Base-by-base conservation (phyloP, 2,797 vertebrate genomes). In the Channa striata region DNA sequence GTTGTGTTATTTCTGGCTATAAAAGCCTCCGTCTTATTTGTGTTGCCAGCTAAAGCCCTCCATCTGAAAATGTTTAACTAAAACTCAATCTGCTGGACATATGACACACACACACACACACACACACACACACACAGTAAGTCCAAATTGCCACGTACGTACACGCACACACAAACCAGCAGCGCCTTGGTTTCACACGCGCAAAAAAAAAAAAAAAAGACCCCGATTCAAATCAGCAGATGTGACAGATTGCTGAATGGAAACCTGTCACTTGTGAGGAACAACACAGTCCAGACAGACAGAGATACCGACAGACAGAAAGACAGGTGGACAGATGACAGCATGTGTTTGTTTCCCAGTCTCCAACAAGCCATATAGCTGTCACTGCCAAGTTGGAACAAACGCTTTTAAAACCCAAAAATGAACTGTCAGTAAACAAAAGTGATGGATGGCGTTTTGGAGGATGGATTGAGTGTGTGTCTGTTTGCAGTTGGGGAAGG, bases 241-340 rank as follows among this genome's bases (percentile, higher is more conserved):
- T 62, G 60, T 77, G 63, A 75, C 84, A 77, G 81, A 84, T 81
- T 82, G 82, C 78, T 52, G 59, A 86, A 83, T 39, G 72, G 76
- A 87, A 91, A 86, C 64, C 78, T 88, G 70, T 87, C 90, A 84
- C 71, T 81, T 81, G 74, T 68, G 76, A 86, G 80, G 76, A 89
- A 81, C 73, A 60, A 81, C 66, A 67, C 68, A 60, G 73, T 76
- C 76, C 48, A 69, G 70, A 11, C 56, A 57, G 74, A 65, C 49
- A 69, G 78, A 72, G 40, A 77, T 49, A 59, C 66, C 68, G 69
- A 70, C 30, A 71, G 73, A 43, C 14, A 57, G 56, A 44, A 23
- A 74, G 83, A 64, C 64, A 76, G 72, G 46, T 50, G 56, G 51
- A 57, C 77, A 85, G 62, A 83, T 77, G 83, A 84, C 77, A 76